phyloP scores from a whole-genome alignment of 2,113 vertebrate species.

The Pseudorhombus dupliciocellatus region DNA sequence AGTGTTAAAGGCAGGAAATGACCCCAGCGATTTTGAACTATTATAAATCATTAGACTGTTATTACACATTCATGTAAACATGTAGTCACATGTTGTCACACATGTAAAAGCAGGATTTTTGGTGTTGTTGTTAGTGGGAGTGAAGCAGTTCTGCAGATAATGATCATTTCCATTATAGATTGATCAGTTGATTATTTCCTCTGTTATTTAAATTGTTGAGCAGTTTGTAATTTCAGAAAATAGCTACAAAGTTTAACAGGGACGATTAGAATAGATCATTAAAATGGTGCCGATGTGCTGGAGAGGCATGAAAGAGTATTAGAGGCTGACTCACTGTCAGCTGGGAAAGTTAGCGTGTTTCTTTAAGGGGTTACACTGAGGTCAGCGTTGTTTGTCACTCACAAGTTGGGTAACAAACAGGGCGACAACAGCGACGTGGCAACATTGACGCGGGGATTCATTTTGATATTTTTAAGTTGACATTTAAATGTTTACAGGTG shows the following conservation, averaged over 20 bases:
- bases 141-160: too few relatives aligned
- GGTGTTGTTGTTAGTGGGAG: too few relatives aligned
- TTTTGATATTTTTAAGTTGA: not conserved
- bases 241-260: not conserved
- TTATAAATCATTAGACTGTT: too few relatives aligned
- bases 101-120: too few relatives aligned
- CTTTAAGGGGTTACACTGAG: not conserved
- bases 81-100: too few relatives aligned
- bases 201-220: too few relatives aligned
- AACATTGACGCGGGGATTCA: not conserved
- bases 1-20: not conserved
- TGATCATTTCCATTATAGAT: too few relatives aligned
- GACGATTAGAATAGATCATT: not conserved
- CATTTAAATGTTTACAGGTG: not conserved
- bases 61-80: too few relatives aligned
- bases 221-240: not conserved
- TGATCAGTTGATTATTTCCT: too few relatives aligned
- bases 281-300: too few relatives aligned
- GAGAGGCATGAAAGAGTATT: not conserved
- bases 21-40: too few relatives aligned
- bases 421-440: not conserved
- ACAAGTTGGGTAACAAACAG: not conserved
- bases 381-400: not conserved
- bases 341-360: not conserved
- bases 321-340: not conserved